Evolutionary conservation across 37 sponge, comb jelly and placozoan genomes (phyloP), one percentile per base, ranked within the genome.

Genomic region (Mnemiopsis leidyi): DNA sequence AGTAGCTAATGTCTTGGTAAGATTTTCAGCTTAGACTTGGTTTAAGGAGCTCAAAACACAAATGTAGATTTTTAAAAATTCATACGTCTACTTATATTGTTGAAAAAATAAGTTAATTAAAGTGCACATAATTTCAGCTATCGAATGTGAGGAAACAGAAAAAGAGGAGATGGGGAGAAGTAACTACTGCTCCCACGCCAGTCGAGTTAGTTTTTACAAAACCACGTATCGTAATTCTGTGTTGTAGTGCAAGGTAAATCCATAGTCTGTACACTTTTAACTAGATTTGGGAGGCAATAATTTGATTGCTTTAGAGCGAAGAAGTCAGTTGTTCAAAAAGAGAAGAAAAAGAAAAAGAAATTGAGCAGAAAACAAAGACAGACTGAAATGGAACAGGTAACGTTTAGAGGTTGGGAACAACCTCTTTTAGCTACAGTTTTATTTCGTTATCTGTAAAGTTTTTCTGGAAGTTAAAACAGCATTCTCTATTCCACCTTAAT

Each of bases 291-390:
- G n/a, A n/a, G n/a, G n/a, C n/a, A n/a, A n/a, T n/a, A 48, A 48
- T 48, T 48, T 13, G 13, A 18, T 48, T 48, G 61, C 61, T 34
- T 34, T 36, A 77, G 79, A 32, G 36, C 32, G 2, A 38, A 85
- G 90, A 38, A 25, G 35, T 23, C 90, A 3, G 90, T 40, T 13
- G 16, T 32, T 18, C 61, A 85, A 40, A 85, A 85, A 33, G 90
- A 85, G 90, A 38, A 40, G 61, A 85, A 85, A 25, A 85, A 85
- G 90, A 85, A 85, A 39, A 85, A 85, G 90, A 85, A 85, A 37
- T 5, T 40, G 24, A 40, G 61, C 48, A 85, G 35, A 40, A 85
- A 85, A 37, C 90, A 85, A 33, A 38, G 61, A 18, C 90, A 85
- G 35, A 85, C 32, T 40, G 90, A 85, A 23, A 85, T 85, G 90